Evolutionary conservation across 2,113 vertebrate genomes (phyloP).

Genomic region (Acanthisitta chloris): DNA sequence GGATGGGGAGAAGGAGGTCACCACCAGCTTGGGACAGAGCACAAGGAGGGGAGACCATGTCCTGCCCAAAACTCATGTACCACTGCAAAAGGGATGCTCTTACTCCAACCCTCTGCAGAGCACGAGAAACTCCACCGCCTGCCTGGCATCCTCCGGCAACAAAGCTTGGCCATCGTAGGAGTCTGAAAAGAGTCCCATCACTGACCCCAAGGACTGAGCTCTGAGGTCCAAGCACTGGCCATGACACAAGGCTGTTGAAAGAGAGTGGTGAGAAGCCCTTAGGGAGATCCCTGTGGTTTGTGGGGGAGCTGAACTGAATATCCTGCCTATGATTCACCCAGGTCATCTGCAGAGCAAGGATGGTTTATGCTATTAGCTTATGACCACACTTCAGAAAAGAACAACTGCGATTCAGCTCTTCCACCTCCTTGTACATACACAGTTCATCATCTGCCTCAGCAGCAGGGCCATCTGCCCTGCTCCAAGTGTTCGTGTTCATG

Average conservation of each 20-base stretch:
- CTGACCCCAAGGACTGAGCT: not conserved
- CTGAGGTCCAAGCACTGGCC: not conserved
- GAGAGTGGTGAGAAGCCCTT: not conserved
- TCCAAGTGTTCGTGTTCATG: not conserved
- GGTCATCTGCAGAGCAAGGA: constrained; percentile 19
- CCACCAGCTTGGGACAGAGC: not conserved
- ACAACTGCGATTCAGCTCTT: not conserved
- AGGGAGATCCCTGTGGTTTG: constrained; percentile 33
- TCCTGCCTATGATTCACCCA: constrained; percentile 4
- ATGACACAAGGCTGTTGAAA: not conserved
- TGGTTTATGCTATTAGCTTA: not conserved
- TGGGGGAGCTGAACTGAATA: constrained; percentile 35
- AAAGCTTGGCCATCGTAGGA: not conserved
- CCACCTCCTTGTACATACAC: not conserved
- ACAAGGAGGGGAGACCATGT: not conserved
- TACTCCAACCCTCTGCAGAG: not conserved
- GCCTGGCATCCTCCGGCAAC: not conserved
- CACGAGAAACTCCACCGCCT: accelerated
- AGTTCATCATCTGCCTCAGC: not conserved
- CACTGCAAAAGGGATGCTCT: not conserved
- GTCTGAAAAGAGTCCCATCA: accelerated
- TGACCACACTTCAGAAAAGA: not conserved
- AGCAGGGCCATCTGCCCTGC: accelerated
- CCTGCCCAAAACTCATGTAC: not conserved
- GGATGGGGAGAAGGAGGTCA: constrained; percentile 21